These are phyloP conservation scores for Synanceia verrucosa DNA, from an alignment of 2,797 vertebrate genomes.

Conservation along the genomic window DNA sequence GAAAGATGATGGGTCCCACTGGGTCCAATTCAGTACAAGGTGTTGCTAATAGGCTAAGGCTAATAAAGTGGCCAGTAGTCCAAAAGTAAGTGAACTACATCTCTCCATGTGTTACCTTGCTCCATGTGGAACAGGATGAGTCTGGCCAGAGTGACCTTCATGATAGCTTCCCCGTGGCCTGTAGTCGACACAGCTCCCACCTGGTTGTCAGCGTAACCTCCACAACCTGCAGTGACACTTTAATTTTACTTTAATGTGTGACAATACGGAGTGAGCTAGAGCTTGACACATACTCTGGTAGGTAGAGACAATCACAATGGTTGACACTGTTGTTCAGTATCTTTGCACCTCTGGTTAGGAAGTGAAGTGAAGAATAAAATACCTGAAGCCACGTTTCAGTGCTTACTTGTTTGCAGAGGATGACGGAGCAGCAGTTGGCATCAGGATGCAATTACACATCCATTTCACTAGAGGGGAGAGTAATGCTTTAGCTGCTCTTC, in stretches of 20 bases:
- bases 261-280: background rate
- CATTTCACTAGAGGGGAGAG: constrained; percentile 40
- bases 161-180: constrained; percentile 95
- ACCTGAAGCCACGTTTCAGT: background rate
- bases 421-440: background rate
- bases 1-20: too few relatives aligned
- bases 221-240: constrained; percentile 82
- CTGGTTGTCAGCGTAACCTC: constrained; percentile 92
- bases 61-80: too few relatives aligned
- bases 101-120: constrained; percentile 83
- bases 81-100: too few relatives aligned
- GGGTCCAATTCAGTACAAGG: too few relatives aligned
- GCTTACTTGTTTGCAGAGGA: background rate
- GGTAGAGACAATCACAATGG: background rate
- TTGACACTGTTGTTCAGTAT: too few relatives aligned
- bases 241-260: background rate
- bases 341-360: background rate
- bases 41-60: too few relatives aligned
- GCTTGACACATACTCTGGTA: background rate
- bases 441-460: constrained; percentile 1
- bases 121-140: constrained; percentile 91
- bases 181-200: constrained; percentile 91
- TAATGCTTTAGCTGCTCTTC: background rate
- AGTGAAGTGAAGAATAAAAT: background rate
- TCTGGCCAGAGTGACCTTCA: constrained; percentile 92